Evolutionary conservation across 2,113 vertebrate species (phyloP), one percentile per base, ranked within the genome.

Genomic region (Sus scrofa): DNA sequence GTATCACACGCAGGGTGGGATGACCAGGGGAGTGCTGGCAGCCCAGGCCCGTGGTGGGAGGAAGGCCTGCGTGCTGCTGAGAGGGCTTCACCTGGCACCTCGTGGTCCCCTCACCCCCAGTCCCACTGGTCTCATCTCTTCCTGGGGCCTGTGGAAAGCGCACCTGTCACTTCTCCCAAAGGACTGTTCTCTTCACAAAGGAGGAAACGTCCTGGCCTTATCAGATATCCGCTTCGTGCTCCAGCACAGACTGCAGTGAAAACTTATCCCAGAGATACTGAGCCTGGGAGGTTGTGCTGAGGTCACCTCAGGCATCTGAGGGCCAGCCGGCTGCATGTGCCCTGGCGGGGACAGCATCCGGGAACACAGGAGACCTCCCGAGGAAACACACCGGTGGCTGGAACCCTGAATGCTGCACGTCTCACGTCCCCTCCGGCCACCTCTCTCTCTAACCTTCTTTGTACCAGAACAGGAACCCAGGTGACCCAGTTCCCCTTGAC

Each of bases 151-250:
- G 86, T 63, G 79, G 13, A 68, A 92, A 77, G 91, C 4, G 10
- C 3, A 30, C 50, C 70, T 32, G 32, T 39, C 78, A 70, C 83
- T 60, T 83, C 93, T 65, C 93, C 93, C 54, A 89, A 79, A 78
- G 92, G 54, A 91, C 13, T 84, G 86, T 86, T 93, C 74, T 84
- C 50, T n/a, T 84, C 73, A 50, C 74, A 60, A 78, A 91, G 73
- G 32, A 96, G 92, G 94, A 96, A 95, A 95, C 2, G 2, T 95
- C 82, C 75, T 2, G 27, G 63, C 75, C 73, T 97, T 97, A 97
- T 92, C 97, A 94, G 74, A 75, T 54, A 93, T 83, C 90, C 58
- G 14, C 68, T 75, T 87, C 75, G 79, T 7, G 50, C 62, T 52
- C 22, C 44, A 94, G 95, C 79, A 88, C 78, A 89, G 50, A 54